Evolutionary conservation across 2,888 invertebrate genomes (phyloP), one percentile per base, ranked within the genome.

Genomic region (Volucella bombylans): DNA sequence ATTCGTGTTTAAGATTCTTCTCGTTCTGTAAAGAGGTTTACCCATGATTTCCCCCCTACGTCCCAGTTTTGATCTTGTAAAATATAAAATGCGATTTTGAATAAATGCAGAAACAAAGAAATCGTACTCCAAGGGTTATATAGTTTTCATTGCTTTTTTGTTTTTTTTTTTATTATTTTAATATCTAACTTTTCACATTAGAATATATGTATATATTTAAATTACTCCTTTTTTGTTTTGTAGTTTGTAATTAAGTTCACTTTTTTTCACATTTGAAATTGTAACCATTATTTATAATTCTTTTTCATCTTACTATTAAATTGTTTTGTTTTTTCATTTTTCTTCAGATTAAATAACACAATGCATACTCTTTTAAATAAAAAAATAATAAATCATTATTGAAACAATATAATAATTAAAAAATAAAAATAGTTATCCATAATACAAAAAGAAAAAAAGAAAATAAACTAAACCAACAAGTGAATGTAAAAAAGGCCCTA

Each of bases 221-320:
- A 74, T 80, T 80, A 31, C 31, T 31, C 31, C 31, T 73, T 76
- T 79, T 69, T 74, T 76, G 72, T 79, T 69, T 74, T 76, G 72
- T 85, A 78, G 83, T 83, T 72, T 83, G 57, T 76, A 80, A 83
- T 83, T 83, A 83, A 83, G 83, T 83, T 83, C 83, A 83, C 83
- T 83, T 83, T 82, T 74, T 73, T 77, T 85, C 82, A 77, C 79
- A 87, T 73, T 74, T 45, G 74, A 76, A 73, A 81, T 82, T 69
- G 82, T 82, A 87, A 80, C 69, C 71, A 65, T 81, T 81, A 78
- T 74, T 78, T 43, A 61, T 52, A 55, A 57, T 71, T 49, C 10
- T 39, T 45, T 67, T 61, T 41, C 61, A 73, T 50, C 59, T 50
- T 73, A 39, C 31, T 47, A 61, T 55, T 54, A 39, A 54, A 52